A percentile compares a stretch with the other conserved stretches of the same genome.
Evolutionary conservation across 2,113 vertebrate species (phyloP).

Genomic region (Lates calcarifer): DNA sequence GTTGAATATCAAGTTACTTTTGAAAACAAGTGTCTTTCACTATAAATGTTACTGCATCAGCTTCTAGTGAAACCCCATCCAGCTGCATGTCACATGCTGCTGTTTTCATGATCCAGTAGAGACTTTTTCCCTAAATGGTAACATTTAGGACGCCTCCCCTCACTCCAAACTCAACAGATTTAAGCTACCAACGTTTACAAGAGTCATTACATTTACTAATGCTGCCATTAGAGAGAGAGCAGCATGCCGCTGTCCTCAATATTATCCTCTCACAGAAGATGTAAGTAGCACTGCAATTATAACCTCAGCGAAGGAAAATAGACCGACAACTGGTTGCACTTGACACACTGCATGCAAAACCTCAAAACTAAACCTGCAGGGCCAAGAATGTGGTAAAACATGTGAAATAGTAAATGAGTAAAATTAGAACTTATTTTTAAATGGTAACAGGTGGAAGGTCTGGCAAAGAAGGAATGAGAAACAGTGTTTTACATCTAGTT

Average conservation of each 20-base stretch:
- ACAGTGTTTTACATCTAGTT: too few relatives aligned
- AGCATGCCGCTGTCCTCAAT: not conserved
- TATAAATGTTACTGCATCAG: too few relatives aligned
- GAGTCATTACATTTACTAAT: constrained; percentile 23
- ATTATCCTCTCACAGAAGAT: constrained; percentile 13
- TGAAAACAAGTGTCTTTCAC: too few relatives aligned
- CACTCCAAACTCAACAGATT: not conserved
- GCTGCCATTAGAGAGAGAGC: constrained; percentile 9
- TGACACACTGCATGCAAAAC: not conserved
- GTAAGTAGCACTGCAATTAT: constrained; percentile 2
- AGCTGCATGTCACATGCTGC: too few relatives aligned
- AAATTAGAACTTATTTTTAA: too few relatives aligned
- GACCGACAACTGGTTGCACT: too few relatives aligned
- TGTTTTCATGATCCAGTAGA: not conserved
- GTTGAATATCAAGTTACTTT: too few relatives aligned
- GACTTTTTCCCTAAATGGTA: too few relatives aligned
- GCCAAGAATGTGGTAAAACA: not conserved
- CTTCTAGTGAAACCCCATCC: too few relatives aligned
- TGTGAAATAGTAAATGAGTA: not conserved
- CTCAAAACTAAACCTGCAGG: not conserved
- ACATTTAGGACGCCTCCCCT: not conserved
- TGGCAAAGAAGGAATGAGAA: too few relatives aligned
- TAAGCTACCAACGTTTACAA: too few relatives aligned
- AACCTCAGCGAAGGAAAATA: not conserved
- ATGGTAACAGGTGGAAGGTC: too few relatives aligned